Base-by-base conservation (phyloP, 2,113 vertebrate genomes). In the Actenoides hombroni region DNA sequence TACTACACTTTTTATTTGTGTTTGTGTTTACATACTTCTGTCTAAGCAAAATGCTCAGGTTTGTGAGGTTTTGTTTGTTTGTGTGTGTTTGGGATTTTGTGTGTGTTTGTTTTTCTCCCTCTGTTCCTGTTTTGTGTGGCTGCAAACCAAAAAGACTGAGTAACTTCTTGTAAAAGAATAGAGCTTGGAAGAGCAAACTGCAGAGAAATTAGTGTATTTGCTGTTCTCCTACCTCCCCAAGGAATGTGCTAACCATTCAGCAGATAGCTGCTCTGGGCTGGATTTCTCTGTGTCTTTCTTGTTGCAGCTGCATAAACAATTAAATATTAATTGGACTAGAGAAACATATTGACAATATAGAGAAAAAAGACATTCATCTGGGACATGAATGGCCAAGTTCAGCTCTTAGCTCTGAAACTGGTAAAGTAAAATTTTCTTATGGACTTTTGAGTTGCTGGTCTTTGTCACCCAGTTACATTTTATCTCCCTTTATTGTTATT, bases 241-340 rank as follows among this genome's bases (percentile, higher is more conserved):
- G 84, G 93, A 95, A 61, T 18, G 65, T 56, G 31, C 65, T 70
- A 81, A 79, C 73, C 40, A 29, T 68, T 64, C 61, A 33, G 48
- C 65, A 40, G 44, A 60, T 75, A 31, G 61, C 69, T 84, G 65
- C 77, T 92, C 60, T 82, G 83, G 46, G 57, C 64, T 91, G 81
- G 53, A 60, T 89, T 95, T 73, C 18, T 95, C 65, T 88, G 54
- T 54, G 77, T 85, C 65, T 90, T 86, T 83, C 60, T 85, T 95
- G 65, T 82, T 91, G 78, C 89, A 92, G 81, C 84, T 89, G 86
- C 78, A 91, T 95, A 95, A 95, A 94, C 89, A 96, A 95, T 95
- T 92, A 96, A 95, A 94, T 92, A 94, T 95, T 95, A 87, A 96
- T 97, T 95, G 57, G 39, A 40, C 70, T 69, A 89, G 74, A 64